These are phyloP conservation scores for Lagopus muta DNA, from an alignment of 2,113 vertebrate species.

Conservation along the genomic window DNA sequence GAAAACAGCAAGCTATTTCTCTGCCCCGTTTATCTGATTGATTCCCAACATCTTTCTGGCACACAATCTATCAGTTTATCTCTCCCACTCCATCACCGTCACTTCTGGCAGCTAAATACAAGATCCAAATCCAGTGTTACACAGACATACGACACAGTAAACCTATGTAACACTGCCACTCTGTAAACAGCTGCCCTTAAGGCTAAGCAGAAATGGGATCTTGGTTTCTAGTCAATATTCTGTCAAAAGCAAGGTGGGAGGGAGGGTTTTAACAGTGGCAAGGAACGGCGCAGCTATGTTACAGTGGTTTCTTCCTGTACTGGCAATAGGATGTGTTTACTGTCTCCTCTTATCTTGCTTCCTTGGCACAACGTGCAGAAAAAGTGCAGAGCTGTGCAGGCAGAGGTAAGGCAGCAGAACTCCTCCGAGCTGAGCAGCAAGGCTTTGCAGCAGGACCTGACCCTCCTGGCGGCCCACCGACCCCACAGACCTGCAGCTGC, in stretches of 20 bases:
- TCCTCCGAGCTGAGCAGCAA: not conserved
- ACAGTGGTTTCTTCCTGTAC: not conserved
- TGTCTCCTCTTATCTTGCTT: not conserved
- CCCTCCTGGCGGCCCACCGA: not conserved
- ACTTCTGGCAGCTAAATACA: constrained; percentile 89
- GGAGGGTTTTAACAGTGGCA: constrained; percentile 2
- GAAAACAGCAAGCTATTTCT: constrained; percentile 80
- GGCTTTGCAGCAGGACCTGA: not conserved
- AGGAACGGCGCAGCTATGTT: constrained; percentile 31
- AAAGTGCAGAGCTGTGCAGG: not conserved
- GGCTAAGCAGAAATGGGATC: constrained; percentile 77
- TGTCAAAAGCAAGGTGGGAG: constrained; percentile 68
- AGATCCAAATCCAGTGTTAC: constrained; percentile 87
- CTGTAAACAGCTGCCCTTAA: constrained; percentile 81
- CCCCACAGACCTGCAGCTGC: not conserved
- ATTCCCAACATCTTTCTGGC: constrained; percentile 87
- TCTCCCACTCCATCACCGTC: constrained; percentile 90
- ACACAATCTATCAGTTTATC: constrained; percentile 92
- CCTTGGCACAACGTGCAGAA: not conserved
- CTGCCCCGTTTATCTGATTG: constrained; percentile 86
- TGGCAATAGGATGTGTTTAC: not conserved
- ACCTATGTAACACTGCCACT: constrained; percentile 75
- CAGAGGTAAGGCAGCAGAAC: not conserved
- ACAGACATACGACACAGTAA: constrained; percentile 82
- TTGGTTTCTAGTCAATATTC: constrained; percentile 72